These are phyloP conservation scores for Halcyon leucocephala DNA, from an alignment of 2,797 vertebrate genomes.

Conservation along the genomic window DNA sequence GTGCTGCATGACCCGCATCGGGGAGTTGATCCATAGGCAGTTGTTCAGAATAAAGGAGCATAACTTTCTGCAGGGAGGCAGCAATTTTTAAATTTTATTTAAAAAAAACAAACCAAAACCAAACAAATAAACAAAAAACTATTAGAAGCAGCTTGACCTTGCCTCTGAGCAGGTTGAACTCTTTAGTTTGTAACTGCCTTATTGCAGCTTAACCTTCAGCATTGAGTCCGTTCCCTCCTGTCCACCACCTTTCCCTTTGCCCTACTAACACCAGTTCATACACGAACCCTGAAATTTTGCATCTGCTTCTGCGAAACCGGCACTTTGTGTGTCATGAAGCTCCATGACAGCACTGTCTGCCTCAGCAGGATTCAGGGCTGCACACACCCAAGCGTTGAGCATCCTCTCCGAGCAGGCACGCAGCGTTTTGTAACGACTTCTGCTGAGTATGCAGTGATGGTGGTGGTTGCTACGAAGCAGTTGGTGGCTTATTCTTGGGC, in stretches of 20 bases:
- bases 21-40: slow-evolving; percentile 21
- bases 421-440: slow-evolving; percentile 39
- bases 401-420: not conserved
- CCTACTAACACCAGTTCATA: not conserved
- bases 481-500: slow-evolving; percentile 85
- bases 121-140: no score
- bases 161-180: not conserved
- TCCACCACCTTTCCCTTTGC: not conserved
- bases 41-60: not conserved
- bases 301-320: not conserved
- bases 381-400: not conserved
- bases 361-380: slow-evolving; percentile 12
- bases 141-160: not conserved
- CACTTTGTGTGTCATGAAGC: not conserved
- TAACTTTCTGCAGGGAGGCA: not conserved
- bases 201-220: not conserved
- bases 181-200: not conserved
- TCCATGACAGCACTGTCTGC: not conserved
- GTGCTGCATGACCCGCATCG: not conserved
- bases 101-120: not conserved
- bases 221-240: not conserved
- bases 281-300: not conserved
- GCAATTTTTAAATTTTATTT: not conserved
- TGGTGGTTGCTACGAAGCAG: slow-evolving; percentile 79
- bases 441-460: slow-evolving; percentile 67